A percentile compares a stretch with the other conserved stretches of the same genome.
These are phyloP conservation scores for Lycaena phlaeas DNA, from an alignment of 2,888 invertebrate genomes.

Conservation along the genomic window DNA sequence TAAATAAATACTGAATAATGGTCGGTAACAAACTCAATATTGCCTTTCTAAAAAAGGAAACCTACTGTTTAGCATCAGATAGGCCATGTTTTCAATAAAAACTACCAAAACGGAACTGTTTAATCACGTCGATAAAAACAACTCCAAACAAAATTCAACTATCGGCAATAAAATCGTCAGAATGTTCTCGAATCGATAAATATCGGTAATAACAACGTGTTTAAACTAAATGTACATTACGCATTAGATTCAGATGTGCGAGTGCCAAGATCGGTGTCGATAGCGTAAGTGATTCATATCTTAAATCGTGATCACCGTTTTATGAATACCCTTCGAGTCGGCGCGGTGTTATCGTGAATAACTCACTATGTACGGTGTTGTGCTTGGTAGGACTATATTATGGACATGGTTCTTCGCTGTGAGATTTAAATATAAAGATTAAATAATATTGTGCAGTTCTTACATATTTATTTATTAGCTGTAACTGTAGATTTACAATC, in stretches of 20 bases:
- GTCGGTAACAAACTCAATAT: too few relatives aligned
- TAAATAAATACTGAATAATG: too few relatives aligned
- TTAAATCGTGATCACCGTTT: conserved; percentile 13
- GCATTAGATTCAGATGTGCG: not conserved
- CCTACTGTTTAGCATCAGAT: too few relatives aligned
- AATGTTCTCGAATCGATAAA: not conserved
- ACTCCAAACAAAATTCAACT: not conserved
- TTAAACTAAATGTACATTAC: not conserved
- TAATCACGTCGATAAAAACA: not conserved
- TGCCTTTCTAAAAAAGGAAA: too few relatives aligned
- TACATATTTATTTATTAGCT: too few relatives aligned
- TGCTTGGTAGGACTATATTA: too few relatives aligned
- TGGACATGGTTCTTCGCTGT: too few relatives aligned
- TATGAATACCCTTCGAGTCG: not conserved
- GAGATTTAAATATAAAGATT: too few relatives aligned
- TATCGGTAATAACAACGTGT: not conserved
- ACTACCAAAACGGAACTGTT: too few relatives aligned
- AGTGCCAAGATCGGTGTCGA: not conserved
- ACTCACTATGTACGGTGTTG: not conserved
- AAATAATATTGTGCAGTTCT: too few relatives aligned
- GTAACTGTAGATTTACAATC: too few relatives aligned
- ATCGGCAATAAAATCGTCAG: not conserved
- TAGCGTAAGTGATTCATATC: conserved; percentile 20
- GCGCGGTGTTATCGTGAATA: not conserved
- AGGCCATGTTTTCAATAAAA: too few relatives aligned